phyloP scores from a whole-genome alignment of 2,888 invertebrate genomes.

The Eupithecia tripunctaria region DNA sequence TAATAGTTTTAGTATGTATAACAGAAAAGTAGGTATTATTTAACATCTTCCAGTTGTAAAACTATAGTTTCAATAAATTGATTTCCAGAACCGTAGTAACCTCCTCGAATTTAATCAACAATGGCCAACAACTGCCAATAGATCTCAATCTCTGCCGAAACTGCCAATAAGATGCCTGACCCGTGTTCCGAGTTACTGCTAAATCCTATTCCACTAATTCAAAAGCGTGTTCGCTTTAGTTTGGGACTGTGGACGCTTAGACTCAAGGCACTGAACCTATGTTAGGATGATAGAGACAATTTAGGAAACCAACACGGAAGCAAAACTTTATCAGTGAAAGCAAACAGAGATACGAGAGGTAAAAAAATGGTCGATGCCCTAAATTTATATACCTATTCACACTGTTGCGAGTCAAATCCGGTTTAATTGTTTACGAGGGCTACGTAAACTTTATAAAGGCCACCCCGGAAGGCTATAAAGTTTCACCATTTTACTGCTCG shows the following conservation, averaged over 20 bases:
- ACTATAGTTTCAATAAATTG: slow-evolving; percentile 1
- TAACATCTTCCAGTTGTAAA: neutral
- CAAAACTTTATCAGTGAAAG: slow-evolving; percentile 5
- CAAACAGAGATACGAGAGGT: slow-evolving; percentile 8
- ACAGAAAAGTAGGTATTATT: neutral
- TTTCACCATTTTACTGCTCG: slow-evolving; percentile 25
- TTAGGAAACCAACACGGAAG: neutral
- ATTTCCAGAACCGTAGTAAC: neutral
- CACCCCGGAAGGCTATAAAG: slow-evolving; percentile 29
- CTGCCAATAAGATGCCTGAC: slow-evolving; percentile 26
- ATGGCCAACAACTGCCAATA: slow-evolving; percentile 12
- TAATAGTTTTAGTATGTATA: neutral
- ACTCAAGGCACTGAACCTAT: neutral
- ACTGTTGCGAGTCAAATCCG: slow-evolving; percentile 34
- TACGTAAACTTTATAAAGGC: slow-evolving; percentile 33
- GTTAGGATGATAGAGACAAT: neutral
- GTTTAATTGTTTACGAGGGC: slow-evolving; percentile 40
- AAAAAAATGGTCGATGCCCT: neutral
- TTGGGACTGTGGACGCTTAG: neutral
- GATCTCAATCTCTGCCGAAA: slow-evolving; percentile 15
- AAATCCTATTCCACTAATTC: slow-evolving; percentile 12
- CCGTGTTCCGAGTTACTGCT: slow-evolving; percentile 25
- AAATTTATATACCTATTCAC: neutral
- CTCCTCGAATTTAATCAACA: slow-evolving; percentile 13
- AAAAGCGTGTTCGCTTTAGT: slow-evolving; percentile 3